A percentile compares a stretch with the other conserved stretches of the same genome.
phyloP scores from a whole-genome alignment of 2,113 vertebrate species.

The Paralichthys olivaceus region DNA sequence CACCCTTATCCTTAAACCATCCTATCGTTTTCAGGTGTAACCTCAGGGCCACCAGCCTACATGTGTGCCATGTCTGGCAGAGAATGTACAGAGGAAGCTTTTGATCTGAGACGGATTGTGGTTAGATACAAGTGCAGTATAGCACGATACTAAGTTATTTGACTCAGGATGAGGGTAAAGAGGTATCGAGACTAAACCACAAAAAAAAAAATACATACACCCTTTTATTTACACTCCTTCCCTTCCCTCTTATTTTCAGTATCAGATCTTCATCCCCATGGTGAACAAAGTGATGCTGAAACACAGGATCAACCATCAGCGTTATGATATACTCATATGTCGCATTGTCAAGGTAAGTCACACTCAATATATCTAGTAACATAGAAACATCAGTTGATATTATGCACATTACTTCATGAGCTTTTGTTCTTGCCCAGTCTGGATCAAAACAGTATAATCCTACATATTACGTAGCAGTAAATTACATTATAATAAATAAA shows the following conservation, averaged over 20 bases:
- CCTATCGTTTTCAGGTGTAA: conserved; percentile 38
- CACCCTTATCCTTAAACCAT: conserved; percentile 27
- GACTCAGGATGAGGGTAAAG: conserved; percentile 33
- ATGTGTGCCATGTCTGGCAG: conserved; percentile 46
- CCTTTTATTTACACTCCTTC: conserved; percentile 55
- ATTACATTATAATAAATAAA: conserved; percentile 40
- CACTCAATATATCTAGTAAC: no score
- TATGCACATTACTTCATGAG: background rate
- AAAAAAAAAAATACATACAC: conserved; percentile 24
- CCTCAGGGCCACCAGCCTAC: conserved; percentile 33
- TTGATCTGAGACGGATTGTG: conserved; percentile 55
- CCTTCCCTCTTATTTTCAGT: conserved; percentile 82
- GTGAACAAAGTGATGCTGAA: conserved; percentile 97
- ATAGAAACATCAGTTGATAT: background rate
- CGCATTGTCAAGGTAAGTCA: conserved; percentile 93
- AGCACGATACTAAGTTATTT: conserved; percentile 51
- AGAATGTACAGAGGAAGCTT: conserved; percentile 41
- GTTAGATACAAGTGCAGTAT: conserved; percentile 47
- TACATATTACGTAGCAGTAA: conserved; percentile 11
- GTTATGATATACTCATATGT: conserved; percentile 97
- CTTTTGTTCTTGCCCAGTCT: background rate
- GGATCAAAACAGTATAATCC: background rate
- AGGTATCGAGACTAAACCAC: conserved; percentile 33
- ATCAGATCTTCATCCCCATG: conserved; percentile 99
- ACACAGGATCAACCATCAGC: conserved; percentile 96